These are phyloP conservation scores for Bradynema listronoti DNA, from an alignment of 1,140 invertebrate genomes.

Conservation along the genomic window DNA sequence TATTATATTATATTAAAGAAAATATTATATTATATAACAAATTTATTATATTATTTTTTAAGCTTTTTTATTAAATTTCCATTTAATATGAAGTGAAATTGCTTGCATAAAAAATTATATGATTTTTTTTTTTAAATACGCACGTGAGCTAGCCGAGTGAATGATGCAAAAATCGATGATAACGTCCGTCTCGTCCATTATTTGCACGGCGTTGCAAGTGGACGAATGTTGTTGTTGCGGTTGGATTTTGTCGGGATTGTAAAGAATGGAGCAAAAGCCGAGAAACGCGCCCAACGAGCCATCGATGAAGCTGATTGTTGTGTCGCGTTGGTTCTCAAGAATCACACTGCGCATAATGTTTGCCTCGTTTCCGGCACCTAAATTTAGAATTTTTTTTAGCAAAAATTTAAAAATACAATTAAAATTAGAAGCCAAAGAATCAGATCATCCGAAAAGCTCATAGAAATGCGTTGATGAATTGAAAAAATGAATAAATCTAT, in stretches of 20 bases:
- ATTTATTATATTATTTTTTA: no score
- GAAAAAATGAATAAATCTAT: neutral
- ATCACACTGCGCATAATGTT: conserved; percentile 91
- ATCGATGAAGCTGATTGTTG: conserved; percentile 89
- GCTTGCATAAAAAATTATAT: conserved; percentile 16
- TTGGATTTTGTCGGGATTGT: conserved; percentile 75
- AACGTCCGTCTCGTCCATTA: conserved; percentile 88
- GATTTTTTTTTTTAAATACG: neutral
- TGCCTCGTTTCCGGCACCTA: conserved; percentile 57
- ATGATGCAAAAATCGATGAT: conserved; percentile 93
- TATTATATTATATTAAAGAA: neutral
- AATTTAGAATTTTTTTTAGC: conserved; percentile 10
- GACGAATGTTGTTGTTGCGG: conserved; percentile 16
- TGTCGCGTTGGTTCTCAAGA: conserved; percentile 83
- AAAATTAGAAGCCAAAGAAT: neutral
- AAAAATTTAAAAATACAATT: conserved; percentile 27
- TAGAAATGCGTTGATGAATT: conserved; percentile 9
- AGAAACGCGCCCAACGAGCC: conserved; percentile 85
- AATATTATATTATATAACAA: no score
- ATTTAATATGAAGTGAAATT: no score
- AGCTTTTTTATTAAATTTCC: no score
- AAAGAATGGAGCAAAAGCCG: conserved; percentile 87
- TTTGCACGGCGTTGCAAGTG: conserved; percentile 80
- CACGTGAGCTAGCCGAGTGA: conserved; percentile 68
- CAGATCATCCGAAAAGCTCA: neutral